Evolutionary conservation across 2,797 vertebrate genomes (phyloP).

Genomic region (Alosa sapidissima): DNA sequence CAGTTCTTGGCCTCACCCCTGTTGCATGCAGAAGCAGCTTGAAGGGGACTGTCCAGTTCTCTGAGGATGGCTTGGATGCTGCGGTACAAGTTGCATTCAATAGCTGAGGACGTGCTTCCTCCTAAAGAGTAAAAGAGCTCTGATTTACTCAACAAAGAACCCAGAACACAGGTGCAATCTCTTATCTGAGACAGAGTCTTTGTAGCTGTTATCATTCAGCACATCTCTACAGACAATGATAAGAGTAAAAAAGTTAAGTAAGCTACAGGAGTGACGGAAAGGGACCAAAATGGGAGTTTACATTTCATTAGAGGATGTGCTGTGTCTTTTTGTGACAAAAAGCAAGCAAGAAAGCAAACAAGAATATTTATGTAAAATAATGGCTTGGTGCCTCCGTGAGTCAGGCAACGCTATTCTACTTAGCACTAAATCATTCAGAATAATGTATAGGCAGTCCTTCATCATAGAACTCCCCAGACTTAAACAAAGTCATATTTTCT

Average conservation of each 20-base stretch:
- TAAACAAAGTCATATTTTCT: background rate
- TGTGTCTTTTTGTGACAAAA: background rate
- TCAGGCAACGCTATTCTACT: no score
- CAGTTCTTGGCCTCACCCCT: constrained; percentile 66
- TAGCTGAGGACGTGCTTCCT: constrained; percentile 48
- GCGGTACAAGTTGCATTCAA: constrained; percentile 75
- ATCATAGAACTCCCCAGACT: background rate
- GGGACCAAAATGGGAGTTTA: background rate
- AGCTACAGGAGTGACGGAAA: background rate
- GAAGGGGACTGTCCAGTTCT: constrained; percentile 69
- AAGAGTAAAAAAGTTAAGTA: background rate
- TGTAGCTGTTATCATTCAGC: background rate
- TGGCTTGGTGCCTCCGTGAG: no score
- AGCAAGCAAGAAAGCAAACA: background rate
- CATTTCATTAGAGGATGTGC: background rate
- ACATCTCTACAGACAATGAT: background rate
- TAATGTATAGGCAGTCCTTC: no score
- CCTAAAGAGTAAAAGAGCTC: constrained; percentile 29
- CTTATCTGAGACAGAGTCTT: background rate
- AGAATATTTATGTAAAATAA: no score
- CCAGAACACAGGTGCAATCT: background rate
- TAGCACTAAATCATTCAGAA: no score
- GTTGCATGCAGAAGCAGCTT: constrained; percentile 62
- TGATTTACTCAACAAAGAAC: background rate
- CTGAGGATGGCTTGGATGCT: constrained; percentile 78